These are phyloP conservation scores for Sphaerodactylus townsendi DNA, from an alignment of 2,113 vertebrate genomes.

Conservation along the genomic window DNA sequence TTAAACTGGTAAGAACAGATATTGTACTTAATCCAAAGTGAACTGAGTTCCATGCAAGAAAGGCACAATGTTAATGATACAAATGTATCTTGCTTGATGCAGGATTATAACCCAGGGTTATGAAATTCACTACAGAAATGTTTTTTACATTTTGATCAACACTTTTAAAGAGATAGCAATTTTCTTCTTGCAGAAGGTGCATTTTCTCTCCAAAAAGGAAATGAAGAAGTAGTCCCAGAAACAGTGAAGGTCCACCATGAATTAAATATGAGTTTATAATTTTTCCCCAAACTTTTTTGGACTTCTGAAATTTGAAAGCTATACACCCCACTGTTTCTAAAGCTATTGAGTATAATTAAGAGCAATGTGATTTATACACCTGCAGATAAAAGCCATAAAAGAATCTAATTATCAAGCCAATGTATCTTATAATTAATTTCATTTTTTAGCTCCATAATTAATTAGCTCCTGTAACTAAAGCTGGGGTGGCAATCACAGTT, in stretches of 20 bases:
- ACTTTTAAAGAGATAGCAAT: too few relatives aligned
- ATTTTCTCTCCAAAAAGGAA: not conserved
- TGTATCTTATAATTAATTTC: constrained; percentile 5
- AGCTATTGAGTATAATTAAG: not conserved
- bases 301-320: not conserved
- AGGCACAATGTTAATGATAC: too few relatives aligned
- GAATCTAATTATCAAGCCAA: constrained; percentile 11
- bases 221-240: not conserved
- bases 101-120: too few relatives aligned
- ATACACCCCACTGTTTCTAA: not conserved
- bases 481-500: not conserved
- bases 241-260: not conserved
- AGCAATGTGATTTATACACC: not conserved
- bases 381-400: constrained; percentile 21
- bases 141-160: too few relatives aligned
- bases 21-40: too few relatives aligned
- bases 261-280: not conserved
- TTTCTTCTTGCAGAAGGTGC: too few relatives aligned
- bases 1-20: too few relatives aligned
- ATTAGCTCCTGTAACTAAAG: constrained; percentile 6
- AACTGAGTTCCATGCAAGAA: too few relatives aligned
- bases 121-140: too few relatives aligned
- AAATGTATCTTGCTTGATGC: too few relatives aligned
- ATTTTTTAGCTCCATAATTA: constrained; percentile 17
- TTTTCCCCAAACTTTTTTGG: not conserved